A percentile compares a stretch with the other conserved stretches of the same genome.
These are phyloP conservation scores for Ashinkailepas kermadecensis DNA, from an alignment of 2,888 invertebrate genomes.

Conservation along the genomic window DNA sequence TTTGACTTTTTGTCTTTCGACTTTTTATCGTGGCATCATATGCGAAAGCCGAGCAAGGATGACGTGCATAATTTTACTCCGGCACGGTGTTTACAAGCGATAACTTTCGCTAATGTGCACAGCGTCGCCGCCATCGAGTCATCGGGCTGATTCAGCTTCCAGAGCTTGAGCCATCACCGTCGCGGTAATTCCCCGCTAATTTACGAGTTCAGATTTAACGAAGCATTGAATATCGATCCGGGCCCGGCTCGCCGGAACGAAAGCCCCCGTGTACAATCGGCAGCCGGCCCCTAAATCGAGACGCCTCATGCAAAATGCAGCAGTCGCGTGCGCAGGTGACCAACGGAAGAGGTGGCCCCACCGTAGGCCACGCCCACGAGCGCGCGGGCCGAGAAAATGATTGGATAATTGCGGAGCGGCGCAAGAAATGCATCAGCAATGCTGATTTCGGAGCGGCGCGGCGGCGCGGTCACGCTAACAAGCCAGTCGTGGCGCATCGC, in stretches of 20 bases:
- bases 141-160: too few species aligned
- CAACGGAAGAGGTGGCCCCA: background rate
- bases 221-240: background rate
- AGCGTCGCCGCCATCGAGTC: too few species aligned
- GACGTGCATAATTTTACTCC: too few species aligned
- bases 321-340: background rate
- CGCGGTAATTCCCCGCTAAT: background rate
- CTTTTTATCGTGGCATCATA: too few species aligned
- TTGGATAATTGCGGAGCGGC: background rate
- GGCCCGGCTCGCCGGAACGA: background rate
- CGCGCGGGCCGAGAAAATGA: background rate
- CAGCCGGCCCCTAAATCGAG: background rate
- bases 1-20: too few species aligned
- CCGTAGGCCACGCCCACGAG: background rate
- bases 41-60: too few species aligned
- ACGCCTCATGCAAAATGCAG: background rate
- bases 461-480: background rate
- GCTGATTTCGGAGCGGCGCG: background rate
- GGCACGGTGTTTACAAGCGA: too few species aligned
- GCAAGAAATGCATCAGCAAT: conserved; percentile 5
- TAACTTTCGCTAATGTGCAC: too few species aligned
- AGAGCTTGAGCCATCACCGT: background rate
- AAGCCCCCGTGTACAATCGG: background rate
- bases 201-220: background rate
- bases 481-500: background rate